These are phyloP conservation scores for Acronicta alni DNA, from an alignment of 2,888 invertebrate species.

Conservation along the genomic window DNA sequence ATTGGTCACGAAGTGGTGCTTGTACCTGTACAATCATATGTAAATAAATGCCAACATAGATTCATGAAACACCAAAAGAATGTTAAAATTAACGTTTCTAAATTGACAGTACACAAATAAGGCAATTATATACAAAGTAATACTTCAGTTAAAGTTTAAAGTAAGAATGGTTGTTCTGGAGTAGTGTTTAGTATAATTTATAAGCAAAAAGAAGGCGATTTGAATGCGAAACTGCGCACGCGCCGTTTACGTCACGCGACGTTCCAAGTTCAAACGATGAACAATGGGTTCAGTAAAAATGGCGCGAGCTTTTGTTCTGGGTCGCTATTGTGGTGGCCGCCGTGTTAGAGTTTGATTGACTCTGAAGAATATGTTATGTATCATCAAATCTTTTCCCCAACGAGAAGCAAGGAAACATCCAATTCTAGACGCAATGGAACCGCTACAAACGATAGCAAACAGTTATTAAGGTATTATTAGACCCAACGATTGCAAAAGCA, in stretches of 20 bases:
- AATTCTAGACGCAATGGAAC: not conserved
- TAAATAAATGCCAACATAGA: not conserved
- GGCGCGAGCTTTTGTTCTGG: slow-evolving; percentile 86
- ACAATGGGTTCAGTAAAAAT: slow-evolving; percentile 84
- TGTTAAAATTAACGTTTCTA: slow-evolving; percentile 8
- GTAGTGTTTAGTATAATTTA: slow-evolving; percentile 72
- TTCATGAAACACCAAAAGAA: slow-evolving; percentile 6
- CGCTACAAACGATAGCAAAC: not conserved
- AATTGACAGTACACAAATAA: slow-evolving; percentile 29
- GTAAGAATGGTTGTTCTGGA: slow-evolving; percentile 51
- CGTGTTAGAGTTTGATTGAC: slow-evolving; percentile 59
- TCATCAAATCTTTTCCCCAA: slow-evolving; percentile 24
- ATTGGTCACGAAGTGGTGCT: slow-evolving; percentile 11
- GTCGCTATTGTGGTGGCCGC: slow-evolving; percentile 74
- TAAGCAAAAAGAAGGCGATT: slow-evolving; percentile 74
- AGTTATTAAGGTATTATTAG: not conserved
- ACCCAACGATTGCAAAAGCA: slow-evolving; percentile 32
- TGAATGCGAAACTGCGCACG: slow-evolving; percentile 85
- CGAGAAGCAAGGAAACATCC: slow-evolving; percentile 11
- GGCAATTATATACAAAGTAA: slow-evolving; percentile 30
- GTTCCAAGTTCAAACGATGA: slow-evolving; percentile 84
- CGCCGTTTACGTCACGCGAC: slow-evolving; percentile 84
- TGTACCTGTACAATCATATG: slow-evolving; percentile 5
- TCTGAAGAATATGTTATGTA: slow-evolving; percentile 45
- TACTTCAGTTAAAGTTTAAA: slow-evolving; percentile 32